These are phyloP conservation scores for Fregetta grallaria DNA, from an alignment of 2,113 vertebrate genomes.

Conservation along the genomic window DNA sequence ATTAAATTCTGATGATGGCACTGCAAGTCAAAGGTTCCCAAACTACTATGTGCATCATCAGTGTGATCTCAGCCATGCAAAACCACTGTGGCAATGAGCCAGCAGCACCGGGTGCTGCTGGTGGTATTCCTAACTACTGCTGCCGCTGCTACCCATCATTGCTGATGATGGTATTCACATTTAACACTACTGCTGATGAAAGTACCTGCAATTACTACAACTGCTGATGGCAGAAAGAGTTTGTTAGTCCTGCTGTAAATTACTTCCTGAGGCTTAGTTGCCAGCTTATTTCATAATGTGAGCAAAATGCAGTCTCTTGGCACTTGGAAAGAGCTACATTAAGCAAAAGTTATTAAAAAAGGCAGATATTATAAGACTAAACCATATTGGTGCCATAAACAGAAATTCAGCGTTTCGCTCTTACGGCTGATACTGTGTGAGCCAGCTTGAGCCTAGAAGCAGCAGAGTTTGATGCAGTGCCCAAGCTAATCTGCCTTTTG, in stretches of 20 bases:
- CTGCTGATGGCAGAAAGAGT: constrained; percentile 49
- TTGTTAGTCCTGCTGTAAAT: constrained; percentile 40
- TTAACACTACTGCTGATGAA: constrained; percentile 52
- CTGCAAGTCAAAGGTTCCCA: not conserved
- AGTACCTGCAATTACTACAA: constrained; percentile 64
- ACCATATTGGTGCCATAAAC: constrained; percentile 11
- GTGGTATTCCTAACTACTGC: not conserved
- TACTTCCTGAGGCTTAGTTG: constrained; percentile 29
- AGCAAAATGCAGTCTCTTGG: constrained; percentile 31
- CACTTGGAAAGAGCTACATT: constrained; percentile 9
- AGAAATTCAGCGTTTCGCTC: constrained; percentile 11
- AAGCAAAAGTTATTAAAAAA: constrained; percentile 52
- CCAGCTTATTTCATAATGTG: constrained; percentile 1
- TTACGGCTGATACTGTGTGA: not conserved
- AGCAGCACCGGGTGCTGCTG: not conserved
- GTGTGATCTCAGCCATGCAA: not conserved
- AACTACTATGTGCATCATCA: not conserved
- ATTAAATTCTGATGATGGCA: not conserved
- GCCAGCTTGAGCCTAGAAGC: not conserved
- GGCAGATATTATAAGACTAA: constrained; percentile 17
- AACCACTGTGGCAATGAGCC: not conserved
- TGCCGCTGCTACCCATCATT: constrained; percentile 7
- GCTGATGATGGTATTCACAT: constrained; percentile 58
- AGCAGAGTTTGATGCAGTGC: not conserved
- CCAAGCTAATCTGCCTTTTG: constrained; percentile 24